These are phyloP conservation scores for Molanna angustata DNA, from an alignment of 2,888 invertebrate genomes.

Conservation along the genomic window DNA sequence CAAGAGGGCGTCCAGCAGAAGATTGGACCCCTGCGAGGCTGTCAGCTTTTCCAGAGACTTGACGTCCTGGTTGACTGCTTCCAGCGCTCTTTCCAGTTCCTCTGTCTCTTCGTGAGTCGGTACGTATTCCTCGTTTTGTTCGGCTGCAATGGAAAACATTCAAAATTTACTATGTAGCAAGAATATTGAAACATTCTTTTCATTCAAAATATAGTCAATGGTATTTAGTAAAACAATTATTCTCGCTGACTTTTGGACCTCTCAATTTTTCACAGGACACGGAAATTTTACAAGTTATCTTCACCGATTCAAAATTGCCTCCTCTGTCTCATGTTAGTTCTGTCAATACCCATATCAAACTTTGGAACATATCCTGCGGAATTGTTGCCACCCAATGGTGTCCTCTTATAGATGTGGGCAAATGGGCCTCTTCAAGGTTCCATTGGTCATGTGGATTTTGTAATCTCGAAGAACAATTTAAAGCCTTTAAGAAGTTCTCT, in stretches of 20 bases:
- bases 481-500: no score
- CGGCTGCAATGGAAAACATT: constrained; percentile 44
- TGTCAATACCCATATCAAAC: no score
- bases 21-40: constrained; percentile 42
- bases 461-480: no score
- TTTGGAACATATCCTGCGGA: no score
- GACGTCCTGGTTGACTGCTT: constrained; percentile 72
- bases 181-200: neutral
- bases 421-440: no score
- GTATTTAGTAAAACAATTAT: neutral
- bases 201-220: neutral
- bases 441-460: no score
- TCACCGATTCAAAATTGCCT: no score
- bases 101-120: constrained; percentile 81
- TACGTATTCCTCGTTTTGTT: constrained; percentile 68
- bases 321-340: no score
- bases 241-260: neutral
- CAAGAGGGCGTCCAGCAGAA: constrained; percentile 59
- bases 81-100: constrained; percentile 81
- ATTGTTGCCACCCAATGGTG: no score
- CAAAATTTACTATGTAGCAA: neutral
- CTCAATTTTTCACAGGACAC: no score
- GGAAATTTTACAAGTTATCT: no score
- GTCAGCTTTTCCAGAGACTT: constrained; percentile 68
- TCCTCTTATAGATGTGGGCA: no score